Evolutionary conservation across 2,888 invertebrate species (phyloP), one percentile per base, ranked within the genome.

Genomic region (Ormyrus labotus): DNA sequence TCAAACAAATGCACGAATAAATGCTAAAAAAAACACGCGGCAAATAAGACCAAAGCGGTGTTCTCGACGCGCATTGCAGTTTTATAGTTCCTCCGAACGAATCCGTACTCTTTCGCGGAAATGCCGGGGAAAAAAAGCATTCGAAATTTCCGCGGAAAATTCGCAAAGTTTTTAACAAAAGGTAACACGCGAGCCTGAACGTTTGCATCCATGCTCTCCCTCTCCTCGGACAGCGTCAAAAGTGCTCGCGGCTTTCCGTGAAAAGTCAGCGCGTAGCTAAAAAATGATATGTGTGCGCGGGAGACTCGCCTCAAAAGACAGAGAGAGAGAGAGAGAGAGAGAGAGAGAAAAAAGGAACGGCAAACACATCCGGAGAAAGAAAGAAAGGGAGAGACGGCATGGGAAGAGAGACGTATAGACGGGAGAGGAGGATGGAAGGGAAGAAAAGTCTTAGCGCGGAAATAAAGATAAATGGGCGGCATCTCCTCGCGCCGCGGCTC

Each of bases 391-490:
- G n/a, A 47, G n/a, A 47, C 19, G 47, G 10, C 5, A 13, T 8
- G n/a, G 47, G 9, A 11, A 7, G 57, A 57, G 47, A 11, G 10
- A 10, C 7, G 34, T 57, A 6, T 0, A 47, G n/a, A 13, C 8
- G 2, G 64, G 64, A 0, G 47, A 57, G 45, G n/a, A 57, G 13
- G 2, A 57, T 10, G 34, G 34, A 53, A 63, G 50, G 9, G 47
- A 19, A 69, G 67, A 13, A 53, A 55, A 64, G 61, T 68, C 67
- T 78, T 78, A 72, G 61, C 51, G 51, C n/a, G 73, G 53, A 81
- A 81, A 81, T 81, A 77, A 81, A 81, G 81, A 81, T 73, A 81
- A 81, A 81, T 81, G 81, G 58, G 34, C 48, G 73, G 51, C 57
- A 13, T 48, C 70, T 58, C 34, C 34, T 48, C 53, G 10, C 19